Evolutionary conservation across 1,140 invertebrate species (phyloP).

Genomic region (Drosophila novamexicana): DNA sequence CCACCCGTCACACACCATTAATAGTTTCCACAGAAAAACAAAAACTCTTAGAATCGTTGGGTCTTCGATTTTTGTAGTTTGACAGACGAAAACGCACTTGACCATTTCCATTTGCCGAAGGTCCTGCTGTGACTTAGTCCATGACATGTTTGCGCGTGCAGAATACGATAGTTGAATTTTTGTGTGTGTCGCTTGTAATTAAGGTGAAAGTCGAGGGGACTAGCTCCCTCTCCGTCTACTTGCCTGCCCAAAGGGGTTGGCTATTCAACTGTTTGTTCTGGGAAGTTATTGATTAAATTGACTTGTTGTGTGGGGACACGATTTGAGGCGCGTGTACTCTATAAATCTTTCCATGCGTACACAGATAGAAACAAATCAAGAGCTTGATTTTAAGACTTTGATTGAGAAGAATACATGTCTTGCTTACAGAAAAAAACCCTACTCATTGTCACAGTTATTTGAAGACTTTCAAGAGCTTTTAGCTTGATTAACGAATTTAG

Average conservation of each 20-base stretch:
- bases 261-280: background rate
- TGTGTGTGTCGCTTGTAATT: slow-evolving; percentile 34
- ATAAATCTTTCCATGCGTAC: background rate
- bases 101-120: background rate
- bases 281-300: slow-evolving; percentile 21
- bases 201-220: slow-evolving; percentile 46
- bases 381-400: no score
- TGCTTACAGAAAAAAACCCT: no score
- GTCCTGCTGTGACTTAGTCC: background rate
- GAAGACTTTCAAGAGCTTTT: no score
- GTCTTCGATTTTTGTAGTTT: slow-evolving; percentile 24
- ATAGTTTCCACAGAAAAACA: slow-evolving; percentile 1
- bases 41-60: background rate
- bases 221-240: background rate
- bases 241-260: background rate
- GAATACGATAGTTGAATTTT: background rate
- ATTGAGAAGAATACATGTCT: no score
- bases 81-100: slow-evolving; percentile 1
- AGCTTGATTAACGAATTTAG: no score
- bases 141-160: slow-evolving; percentile 17
- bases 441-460: no score
- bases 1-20: background rate
- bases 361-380: no score
- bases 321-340: background rate
- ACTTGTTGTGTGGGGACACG: slow-evolving; percentile 11